Conservation (phyloP, 2,797 vertebrate genomes). For the Myotis findleyi region DNA sequence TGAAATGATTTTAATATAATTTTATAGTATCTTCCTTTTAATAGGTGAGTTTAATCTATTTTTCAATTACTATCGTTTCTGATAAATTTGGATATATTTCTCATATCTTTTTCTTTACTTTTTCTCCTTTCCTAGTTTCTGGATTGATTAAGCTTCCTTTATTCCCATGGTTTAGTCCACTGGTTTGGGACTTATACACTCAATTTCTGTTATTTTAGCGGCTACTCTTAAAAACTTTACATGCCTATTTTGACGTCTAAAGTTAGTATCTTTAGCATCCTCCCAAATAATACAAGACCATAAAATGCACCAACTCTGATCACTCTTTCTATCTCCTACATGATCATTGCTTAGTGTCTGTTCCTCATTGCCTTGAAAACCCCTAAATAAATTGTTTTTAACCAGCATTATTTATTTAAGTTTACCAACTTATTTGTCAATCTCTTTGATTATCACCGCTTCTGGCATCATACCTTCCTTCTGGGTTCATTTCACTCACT, state of each 20-base stretch:
- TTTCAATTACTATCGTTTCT: constrained; percentile 25
- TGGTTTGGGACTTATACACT: constrained; percentile 14
- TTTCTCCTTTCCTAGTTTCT: neutral
- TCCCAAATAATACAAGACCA: neutral
- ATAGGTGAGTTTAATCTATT: neutral
- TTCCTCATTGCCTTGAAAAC: constrained; percentile 21
- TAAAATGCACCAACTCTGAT: neutral
- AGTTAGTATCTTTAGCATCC: neutral
- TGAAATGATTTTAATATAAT: neutral
- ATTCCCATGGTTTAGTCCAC: constrained; percentile 24
- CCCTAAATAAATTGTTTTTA: constrained; percentile 3
- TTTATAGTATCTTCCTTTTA: constrained; percentile 26
- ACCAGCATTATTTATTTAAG: neutral
- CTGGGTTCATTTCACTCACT: neutral
- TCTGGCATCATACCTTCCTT: neutral
- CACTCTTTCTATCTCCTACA: neutral
- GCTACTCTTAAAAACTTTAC: neutral
- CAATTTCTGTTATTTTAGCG: constrained; percentile 26
- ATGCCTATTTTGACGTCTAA: neutral
- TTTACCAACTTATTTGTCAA: neutral
- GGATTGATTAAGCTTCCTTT: neutral
- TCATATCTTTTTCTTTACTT: constrained; percentile 17
- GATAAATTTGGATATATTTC: neutral
- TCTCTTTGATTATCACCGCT: neutral
- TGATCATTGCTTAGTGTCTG: constrained; percentile 6